Conservation (phyloP, 2,888 invertebrate species). For the Ctena decussata region DNA sequence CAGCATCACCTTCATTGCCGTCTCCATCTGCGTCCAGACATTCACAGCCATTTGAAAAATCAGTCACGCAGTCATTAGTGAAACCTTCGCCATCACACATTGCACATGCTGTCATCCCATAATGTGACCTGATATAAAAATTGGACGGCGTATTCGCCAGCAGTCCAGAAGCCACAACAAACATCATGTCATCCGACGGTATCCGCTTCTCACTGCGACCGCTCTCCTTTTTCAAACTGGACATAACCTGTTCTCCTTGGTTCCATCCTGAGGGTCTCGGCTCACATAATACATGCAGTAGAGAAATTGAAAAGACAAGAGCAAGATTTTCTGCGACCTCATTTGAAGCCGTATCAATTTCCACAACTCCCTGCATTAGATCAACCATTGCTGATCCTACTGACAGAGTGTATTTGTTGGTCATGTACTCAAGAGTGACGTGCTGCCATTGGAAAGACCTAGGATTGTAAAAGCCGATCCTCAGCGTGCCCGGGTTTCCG, state of each 20-base stretch:
- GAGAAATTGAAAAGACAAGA: slow-evolving; percentile 87
- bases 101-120: slow-evolving; percentile 70
- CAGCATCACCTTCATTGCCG: slow-evolving; percentile 26
- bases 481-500: slow-evolving; percentile 82
- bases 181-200: slow-evolving; percentile 82
- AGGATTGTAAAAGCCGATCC: slow-evolving; percentile 76
- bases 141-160: slow-evolving; percentile 84
- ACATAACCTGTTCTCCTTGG: slow-evolving; percentile 38
- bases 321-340: slow-evolving; percentile 88
- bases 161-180: slow-evolving; percentile 87
- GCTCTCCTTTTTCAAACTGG: slow-evolving; percentile 33
- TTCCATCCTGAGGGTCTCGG: slow-evolving; percentile 81
- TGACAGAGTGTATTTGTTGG: slow-evolving; percentile 61
- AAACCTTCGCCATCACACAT: slow-evolving; percentile 63
- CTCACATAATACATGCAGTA: slow-evolving; percentile 88
- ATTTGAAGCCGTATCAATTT: slow-evolving; percentile 64
- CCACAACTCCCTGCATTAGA: slow-evolving; percentile 76
- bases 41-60: slow-evolving; percentile 29
- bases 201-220: slow-evolving; percentile 53
- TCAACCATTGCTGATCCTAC: slow-evolving; percentile 73
- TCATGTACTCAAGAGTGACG: slow-evolving; percentile 69
- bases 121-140: slow-evolving; percentile 74
- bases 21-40: slow-evolving; percentile 18
- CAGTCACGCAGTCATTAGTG: slow-evolving; percentile 41
- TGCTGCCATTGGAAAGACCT: slow-evolving; percentile 56